Percentiles rank a stretch among this genome's conserved stretches.
phyloP scores from a whole-genome alignment of 1,140 invertebrate species.

The Battus philenor region DNA sequence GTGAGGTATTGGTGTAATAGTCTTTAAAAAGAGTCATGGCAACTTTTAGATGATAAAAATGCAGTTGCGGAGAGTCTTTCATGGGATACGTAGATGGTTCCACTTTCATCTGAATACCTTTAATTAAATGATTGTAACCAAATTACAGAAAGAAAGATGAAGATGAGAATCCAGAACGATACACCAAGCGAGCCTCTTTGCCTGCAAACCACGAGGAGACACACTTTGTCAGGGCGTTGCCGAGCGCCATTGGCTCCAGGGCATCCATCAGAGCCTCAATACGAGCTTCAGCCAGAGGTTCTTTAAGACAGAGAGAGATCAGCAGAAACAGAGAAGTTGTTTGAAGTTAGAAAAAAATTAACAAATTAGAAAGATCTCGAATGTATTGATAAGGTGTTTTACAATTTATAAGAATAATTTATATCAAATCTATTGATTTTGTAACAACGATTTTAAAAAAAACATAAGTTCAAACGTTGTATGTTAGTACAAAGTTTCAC shows the following conservation, averaged over 20 bases:
- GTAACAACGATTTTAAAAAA: slow-evolving; percentile 2
- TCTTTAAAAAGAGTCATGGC: too few species aligned
- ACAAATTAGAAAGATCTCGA: slow-evolving; percentile 9
- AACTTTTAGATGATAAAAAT: too few species aligned
- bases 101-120: too few species aligned
- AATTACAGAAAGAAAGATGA: slow-evolving; percentile 31
- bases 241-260: slow-evolving; percentile 48
- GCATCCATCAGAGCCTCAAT: slow-evolving; percentile 66
- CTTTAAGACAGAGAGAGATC: background rate
- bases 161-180: slow-evolving; percentile 41
- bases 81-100: too few species aligned
- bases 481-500: too few species aligned
- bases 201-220: slow-evolving; percentile 29
- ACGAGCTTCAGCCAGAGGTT: slow-evolving; percentile 38
- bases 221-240: slow-evolving; percentile 46
- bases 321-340: slow-evolving; percentile 5
- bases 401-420: too few species aligned
- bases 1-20: too few species aligned
- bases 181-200: slow-evolving; percentile 39
- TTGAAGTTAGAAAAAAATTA: background rate
- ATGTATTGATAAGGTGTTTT: slow-evolving; percentile 11
- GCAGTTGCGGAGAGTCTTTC: too few species aligned
- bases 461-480: too few species aligned
- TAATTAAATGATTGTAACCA: too few species aligned
- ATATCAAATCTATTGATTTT: too few species aligned